Base-by-base conservation (phyloP, 2,888 invertebrate species). In the Hyppa rectilinea region DNA sequence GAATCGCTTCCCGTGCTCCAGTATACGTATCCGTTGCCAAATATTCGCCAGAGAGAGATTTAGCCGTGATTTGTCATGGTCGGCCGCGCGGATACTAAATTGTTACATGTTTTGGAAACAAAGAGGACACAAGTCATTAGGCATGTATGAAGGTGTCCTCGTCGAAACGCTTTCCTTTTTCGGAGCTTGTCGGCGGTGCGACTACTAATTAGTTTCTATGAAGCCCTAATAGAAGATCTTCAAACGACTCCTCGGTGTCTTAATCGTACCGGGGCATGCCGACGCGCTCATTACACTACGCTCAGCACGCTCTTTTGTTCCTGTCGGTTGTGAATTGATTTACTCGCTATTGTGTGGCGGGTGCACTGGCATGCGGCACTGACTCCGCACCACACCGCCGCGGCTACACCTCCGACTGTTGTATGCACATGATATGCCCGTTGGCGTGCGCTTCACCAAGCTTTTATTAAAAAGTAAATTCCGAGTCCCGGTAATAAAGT, bases 141-240 rank as follows among this genome's bases (percentile, higher is more conserved):
- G 84, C 89, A 87, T 91, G 90, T 90, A 88, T 87, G 84, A 87
- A 85, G 84, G 90, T 88, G 89, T 86, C 83, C 58, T 83, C 83
- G 76, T 78, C 82, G 87, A 73, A 85, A 80, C 84, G 86, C 87
- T 91, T 90, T 90, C 92, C 91, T 90, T 92, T 91, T 87, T 87
- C 87, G 89, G 88, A 82, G 78, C 82, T 86, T 81, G 85, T 82
- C 85, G 85, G 83, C 87, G 86, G 80, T 83, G 86, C 82, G 90
- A 91, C 91, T 93, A 92, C 92, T 92, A 94, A 94, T 94, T 91
- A 93, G 91, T 90, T 90, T 86, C 87, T 78, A 40, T 84, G 82
- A 87, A 81, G 85, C 82, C 79, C 84, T 87, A 81, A 83, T 88
- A 87, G 84, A 84, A 90, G 85, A 89, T 90, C 89, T 88, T 88